Evolutionary conservation across 2,888 invertebrate genomes (phyloP), one percentile per base, ranked within the genome.

Genomic region (Drosophila falleni): DNA sequence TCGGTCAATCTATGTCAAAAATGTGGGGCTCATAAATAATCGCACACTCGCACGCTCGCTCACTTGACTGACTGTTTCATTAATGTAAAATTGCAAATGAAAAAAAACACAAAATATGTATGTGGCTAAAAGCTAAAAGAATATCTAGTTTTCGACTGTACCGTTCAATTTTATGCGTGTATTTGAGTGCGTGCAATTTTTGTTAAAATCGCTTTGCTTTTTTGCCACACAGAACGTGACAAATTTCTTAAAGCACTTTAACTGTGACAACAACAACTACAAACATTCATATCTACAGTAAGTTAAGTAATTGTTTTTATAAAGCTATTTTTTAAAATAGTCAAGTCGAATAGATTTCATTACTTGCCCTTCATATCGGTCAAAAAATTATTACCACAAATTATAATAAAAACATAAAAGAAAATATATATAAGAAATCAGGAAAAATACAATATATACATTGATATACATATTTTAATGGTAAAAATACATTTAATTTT

Each of bases 1-100:
- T 41, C 15, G 15, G 35, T 9, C 51, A n/a, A 37, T 23, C 19
- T 42, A 42, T 42, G 82, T 81, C 81, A 74, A 75, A 86, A 75
- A 70, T 79, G 71, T 77, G 74, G 67, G 60, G 70, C 72, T 71
- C 68, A 87, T 87, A 76, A 87, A 87, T 85, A 70, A 80, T 72
- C 65, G 70, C 72, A 78, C 72, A 86, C 70, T 80, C 64, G 63
- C 53, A 44, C 64, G 55, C 63, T 61, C 68, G 19, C 59, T 39
- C 63, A 67, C 49, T 66, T 56, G 65, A 50, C 41, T 71, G 63
- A 51, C 41, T 71, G 63, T 59, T 84, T 71, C 71, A 69, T 65
- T 80, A 80, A 78, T 82, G 80, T 74, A 78, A 62, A 70, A 71
- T 59, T 71, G 74, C 53, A 71, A 78, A 78, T 23, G n/a, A n/a